Evolutionary conservation across 2,888 invertebrate species (phyloP).

Genomic region (Nebria brevicollis): DNA sequence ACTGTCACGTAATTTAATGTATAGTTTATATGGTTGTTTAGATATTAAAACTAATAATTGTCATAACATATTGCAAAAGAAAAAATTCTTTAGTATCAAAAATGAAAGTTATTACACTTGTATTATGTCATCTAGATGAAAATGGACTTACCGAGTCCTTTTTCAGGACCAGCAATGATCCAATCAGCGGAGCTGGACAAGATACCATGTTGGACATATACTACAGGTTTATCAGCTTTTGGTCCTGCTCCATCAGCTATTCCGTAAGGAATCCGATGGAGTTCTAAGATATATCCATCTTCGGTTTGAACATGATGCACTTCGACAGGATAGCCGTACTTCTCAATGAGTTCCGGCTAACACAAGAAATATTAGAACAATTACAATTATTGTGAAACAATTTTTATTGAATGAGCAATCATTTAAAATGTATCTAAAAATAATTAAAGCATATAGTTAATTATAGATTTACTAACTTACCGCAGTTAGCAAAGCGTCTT

Average conservation of each 20-base stretch:
- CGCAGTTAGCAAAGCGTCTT: constrained; percentile 10
- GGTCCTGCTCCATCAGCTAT: constrained; percentile 50
- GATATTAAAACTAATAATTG: no score
- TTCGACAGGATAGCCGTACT: constrained; percentile 63
- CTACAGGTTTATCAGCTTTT: constrained; percentile 56
- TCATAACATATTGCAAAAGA: not conserved
- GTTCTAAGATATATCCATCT: constrained; percentile 69
- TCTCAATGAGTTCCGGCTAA: constrained; percentile 61
- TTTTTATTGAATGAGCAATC: no score
- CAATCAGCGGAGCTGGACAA: constrained; percentile 66
- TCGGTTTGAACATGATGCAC: constrained; percentile 62
- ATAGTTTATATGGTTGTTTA: no score
- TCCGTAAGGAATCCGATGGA: constrained; percentile 68
- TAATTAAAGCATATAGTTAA: not conserved
- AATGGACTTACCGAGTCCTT: constrained; percentile 60
- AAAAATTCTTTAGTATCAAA: not conserved
- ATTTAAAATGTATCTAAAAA: no score
- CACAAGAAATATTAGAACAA: constrained; percentile 16
- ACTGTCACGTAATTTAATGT: no score
- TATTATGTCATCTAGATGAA: not conserved
- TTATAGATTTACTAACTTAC: not conserved
- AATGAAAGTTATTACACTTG: not conserved
- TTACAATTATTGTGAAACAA: no score
- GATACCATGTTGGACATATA: constrained; percentile 67
- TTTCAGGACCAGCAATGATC: constrained; percentile 65